Percentiles rank a stretch among this genome's conserved stretches.
Evolutionary conservation across 1,140 invertebrate genomes (phyloP).

Genomic region (Lucilia sericata): DNA sequence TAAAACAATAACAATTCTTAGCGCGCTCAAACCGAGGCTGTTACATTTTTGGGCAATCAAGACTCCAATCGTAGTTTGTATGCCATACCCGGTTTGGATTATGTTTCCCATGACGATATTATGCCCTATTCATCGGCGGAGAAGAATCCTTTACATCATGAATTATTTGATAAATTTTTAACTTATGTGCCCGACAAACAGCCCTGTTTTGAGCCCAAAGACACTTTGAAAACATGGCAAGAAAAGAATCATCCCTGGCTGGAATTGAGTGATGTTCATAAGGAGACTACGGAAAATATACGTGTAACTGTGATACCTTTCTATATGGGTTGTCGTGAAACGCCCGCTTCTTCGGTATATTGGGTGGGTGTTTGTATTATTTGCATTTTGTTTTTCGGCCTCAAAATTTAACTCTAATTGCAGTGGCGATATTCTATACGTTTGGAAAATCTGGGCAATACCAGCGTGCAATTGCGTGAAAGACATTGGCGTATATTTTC

Average conservation of each 20-base stretch:
- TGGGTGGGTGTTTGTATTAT: constrained; percentile 76
- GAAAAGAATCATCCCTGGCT: constrained; percentile 98
- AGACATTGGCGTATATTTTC: constrained; percentile 98
- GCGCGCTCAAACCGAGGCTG: constrained; percentile 95
- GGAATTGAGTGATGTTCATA: constrained; percentile 96
- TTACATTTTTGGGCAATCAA: constrained; percentile 97
- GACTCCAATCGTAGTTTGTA: constrained; percentile 93
- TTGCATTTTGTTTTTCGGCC: neutral
- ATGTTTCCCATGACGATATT: constrained; percentile 96
- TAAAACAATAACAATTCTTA: constrained; percentile 66
- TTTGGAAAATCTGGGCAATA: constrained; percentile 91
- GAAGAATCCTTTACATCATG: constrained; percentile 85
- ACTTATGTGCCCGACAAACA: constrained; percentile 80
- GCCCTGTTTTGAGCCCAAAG: constrained; percentile 88
- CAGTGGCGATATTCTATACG: constrained; percentile 97
- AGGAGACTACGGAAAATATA: constrained; percentile 96
- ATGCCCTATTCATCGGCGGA: constrained; percentile 87
- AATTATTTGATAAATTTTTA: constrained; percentile 96
- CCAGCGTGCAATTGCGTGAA: constrained; percentile 92
- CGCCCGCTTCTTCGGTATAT: constrained; percentile 89
- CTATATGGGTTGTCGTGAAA: constrained; percentile 85
- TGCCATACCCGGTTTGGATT: constrained; percentile 95
- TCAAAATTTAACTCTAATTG: constrained; percentile 53
- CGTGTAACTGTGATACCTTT: constrained; percentile 97
- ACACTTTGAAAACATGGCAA: constrained; percentile 94